These are phyloP conservation scores for Achatina immaculata DNA, from an alignment of 1,140 invertebrate species.

Conservation along the genomic window DNA sequence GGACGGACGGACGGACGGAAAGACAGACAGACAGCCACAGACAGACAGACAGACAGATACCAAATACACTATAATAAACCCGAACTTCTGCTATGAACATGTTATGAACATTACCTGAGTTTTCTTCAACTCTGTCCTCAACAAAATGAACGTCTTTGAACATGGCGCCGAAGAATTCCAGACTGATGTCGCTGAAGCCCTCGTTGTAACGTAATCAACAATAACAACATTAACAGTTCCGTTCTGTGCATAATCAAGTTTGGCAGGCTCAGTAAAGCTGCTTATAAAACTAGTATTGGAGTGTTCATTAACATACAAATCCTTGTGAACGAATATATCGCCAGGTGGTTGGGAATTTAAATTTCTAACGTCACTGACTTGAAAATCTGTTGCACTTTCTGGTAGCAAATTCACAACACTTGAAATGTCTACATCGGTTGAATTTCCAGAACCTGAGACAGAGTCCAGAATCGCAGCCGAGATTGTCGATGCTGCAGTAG, in stretches of 20 bases:
- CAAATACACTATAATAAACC: conserved; percentile 3
- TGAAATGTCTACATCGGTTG: background rate
- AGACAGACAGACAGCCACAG: background rate
- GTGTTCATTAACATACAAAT: too few relatives aligned
- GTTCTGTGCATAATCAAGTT: too few relatives aligned
- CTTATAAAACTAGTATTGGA: too few relatives aligned
- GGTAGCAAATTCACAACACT: background rate
- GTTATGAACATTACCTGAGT: conserved; percentile 26
- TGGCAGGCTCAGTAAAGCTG: too few relatives aligned
- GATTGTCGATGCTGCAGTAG: background rate
- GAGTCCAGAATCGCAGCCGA: background rate
- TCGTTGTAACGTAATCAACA: background rate
- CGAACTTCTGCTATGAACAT: background rate
- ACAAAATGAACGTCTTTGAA: background rate
- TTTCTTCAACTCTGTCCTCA: conserved; percentile 17
- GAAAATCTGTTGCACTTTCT: background rate
- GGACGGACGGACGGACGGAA: background rate
- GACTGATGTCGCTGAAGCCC: background rate
- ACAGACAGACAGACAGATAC: conserved; percentile 7
- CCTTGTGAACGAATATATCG: too few relatives aligned
- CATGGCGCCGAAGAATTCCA: background rate
- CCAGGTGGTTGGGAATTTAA: too few relatives aligned
- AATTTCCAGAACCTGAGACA: background rate
- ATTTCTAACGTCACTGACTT: too few relatives aligned
- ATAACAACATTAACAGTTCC: too few relatives aligned